Conservation (phyloP, 2,797 vertebrate genomes). For the Craterocephalus amniculus region DNA sequence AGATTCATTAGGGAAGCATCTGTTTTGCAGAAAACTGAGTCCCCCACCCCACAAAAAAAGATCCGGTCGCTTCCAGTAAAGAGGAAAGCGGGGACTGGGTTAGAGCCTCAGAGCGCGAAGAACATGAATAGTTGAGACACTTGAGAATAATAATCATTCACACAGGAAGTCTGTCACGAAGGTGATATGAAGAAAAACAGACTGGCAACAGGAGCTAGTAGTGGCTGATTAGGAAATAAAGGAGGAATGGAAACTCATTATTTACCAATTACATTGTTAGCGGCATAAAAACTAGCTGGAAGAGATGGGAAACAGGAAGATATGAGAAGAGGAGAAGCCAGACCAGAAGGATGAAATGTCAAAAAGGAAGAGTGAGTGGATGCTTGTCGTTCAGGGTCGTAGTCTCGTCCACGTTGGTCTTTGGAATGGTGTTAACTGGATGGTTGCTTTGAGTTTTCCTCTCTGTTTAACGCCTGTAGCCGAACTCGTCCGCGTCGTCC, state of each 20-base stretch:
- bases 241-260: constrained; percentile 36
- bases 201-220: constrained; percentile 69
- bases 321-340: constrained; percentile 37
- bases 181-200: constrained; percentile 65
- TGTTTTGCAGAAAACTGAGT: constrained; percentile 53
- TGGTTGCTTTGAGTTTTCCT: constrained; percentile 42
- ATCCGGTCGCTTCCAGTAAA: constrained; percentile 39
- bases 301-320: neutral
- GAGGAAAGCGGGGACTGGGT: constrained; percentile 39
- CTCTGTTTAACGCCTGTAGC: constrained; percentile 87
- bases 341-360: constrained; percentile 58
- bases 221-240: constrained; percentile 42
- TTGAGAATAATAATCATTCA: constrained; percentile 40
- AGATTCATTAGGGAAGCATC: constrained; percentile 74
- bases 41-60: constrained; percentile 29
- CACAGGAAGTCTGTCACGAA: constrained; percentile 62
- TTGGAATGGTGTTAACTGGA: constrained; percentile 80
- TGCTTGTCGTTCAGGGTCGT: constrained; percentile 72
- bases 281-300: constrained; percentile 28
- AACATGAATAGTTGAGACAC: constrained; percentile 55
- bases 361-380: constrained; percentile 66
- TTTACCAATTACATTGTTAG: constrained; percentile 27
- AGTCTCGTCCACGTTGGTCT: constrained; percentile 78
- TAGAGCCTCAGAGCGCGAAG: constrained; percentile 37
- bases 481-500: constrained; percentile 94